phyloP scores from a whole-genome alignment of 2,888 invertebrate genomes.

The Tridacna gigas region DNA sequence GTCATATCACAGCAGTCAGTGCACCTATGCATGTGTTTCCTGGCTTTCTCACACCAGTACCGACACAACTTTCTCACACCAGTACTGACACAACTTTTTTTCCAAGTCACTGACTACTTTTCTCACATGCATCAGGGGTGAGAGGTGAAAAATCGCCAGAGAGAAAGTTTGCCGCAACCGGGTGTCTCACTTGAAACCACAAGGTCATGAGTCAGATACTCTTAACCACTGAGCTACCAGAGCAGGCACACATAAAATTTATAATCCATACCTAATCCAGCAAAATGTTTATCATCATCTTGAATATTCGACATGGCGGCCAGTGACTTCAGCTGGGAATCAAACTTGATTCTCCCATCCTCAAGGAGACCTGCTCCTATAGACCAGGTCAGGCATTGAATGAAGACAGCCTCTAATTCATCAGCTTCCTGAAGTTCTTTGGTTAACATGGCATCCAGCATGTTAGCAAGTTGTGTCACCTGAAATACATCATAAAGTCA shows the following conservation, averaged over 20 bases:
- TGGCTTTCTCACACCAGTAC: too few species aligned
- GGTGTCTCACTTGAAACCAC: too few species aligned
- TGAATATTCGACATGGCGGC: constrained; percentile 90
- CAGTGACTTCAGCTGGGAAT: constrained; percentile 92
- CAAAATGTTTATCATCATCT: constrained; percentile 80
- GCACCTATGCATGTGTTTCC: too few species aligned
- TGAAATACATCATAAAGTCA: constrained; percentile 74
- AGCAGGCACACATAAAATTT: not conserved
- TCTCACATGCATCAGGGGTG: too few species aligned
- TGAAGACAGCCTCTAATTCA: constrained; percentile 90
- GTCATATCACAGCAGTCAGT: too few species aligned
- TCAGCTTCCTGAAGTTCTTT: constrained; percentile 79
- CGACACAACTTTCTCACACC: too few species aligned
- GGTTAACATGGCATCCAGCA: constrained; percentile 90
- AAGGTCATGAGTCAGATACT: too few species aligned
- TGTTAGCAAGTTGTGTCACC: constrained; percentile 92
- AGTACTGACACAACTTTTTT: too few species aligned
- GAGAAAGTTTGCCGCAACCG: too few species aligned
- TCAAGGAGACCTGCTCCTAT: constrained; percentile 92
- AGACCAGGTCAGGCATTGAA: constrained; percentile 92
- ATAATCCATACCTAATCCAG: constrained; percentile 77
- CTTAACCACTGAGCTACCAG: too few species aligned
- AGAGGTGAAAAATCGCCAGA: too few species aligned
- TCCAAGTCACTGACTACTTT: too few species aligned
- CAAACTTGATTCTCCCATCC: constrained; percentile 90